Conservation (phyloP, 30 jellyfish, hydroid and myxozoan species). For the Cassiopea xamachana region DNA sequence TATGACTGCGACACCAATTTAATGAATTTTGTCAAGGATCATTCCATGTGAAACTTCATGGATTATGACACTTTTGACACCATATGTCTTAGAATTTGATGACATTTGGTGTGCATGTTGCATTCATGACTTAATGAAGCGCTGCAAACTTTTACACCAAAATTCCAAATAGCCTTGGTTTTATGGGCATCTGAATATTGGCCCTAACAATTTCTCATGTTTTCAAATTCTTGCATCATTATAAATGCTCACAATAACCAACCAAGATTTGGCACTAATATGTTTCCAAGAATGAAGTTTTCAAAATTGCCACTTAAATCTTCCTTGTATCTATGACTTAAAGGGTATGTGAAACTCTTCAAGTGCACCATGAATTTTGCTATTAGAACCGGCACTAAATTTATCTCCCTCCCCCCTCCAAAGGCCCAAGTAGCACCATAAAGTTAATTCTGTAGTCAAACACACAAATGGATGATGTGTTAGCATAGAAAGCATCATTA, state of each 20-base stretch:
- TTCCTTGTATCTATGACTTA: no score
- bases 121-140: background rate
- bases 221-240: no score
- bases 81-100: slow-evolving; percentile 7
- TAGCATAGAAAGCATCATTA: no score
- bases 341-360: background rate
- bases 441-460: background rate
- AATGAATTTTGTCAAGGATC: no score
- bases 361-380: background rate
- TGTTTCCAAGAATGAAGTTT: no score
- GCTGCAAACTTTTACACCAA: background rate
- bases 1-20: no score
- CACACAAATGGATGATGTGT: background rate
- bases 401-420: slow-evolving; percentile 37
- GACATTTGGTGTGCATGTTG: slow-evolving; percentile 11
- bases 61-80: background rate
- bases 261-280: no score
- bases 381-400: background rate
- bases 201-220: background rate
- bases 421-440: slow-evolving; percentile 41
- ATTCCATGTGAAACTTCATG: background rate
- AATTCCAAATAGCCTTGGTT: background rate
- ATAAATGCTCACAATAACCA: no score
- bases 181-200: slow-evolving; percentile 7
- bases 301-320: no score